These are phyloP conservation scores for Chydorus sphaericus DNA, from an alignment of 2,888 invertebrate species.

Conservation along the genomic window DNA sequence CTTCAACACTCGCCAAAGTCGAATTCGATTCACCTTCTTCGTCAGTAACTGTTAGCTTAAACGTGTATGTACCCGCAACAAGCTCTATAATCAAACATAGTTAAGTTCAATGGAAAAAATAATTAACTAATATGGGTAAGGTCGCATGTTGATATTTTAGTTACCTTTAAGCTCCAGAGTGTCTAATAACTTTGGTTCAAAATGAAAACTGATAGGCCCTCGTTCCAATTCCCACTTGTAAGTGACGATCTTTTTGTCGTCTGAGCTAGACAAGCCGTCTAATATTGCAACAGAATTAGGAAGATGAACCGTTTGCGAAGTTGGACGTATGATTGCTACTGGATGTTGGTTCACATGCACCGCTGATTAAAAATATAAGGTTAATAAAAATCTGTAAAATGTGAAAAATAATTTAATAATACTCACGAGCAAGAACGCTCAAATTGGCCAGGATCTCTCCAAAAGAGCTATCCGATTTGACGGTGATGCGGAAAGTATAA, in stretches of 20 bases:
- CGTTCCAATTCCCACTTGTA: constrained; percentile 88
- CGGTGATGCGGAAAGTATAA: constrained; percentile 73
- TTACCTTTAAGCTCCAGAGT: constrained; percentile 56
- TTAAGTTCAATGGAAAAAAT: background rate
- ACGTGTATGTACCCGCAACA: constrained; percentile 77
- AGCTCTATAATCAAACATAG: constrained; percentile 38
- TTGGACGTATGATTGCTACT: constrained; percentile 68
- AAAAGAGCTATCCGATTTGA: constrained; percentile 58
- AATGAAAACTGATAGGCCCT: constrained; percentile 71
- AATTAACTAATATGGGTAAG: background rate
- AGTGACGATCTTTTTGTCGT: constrained; percentile 65
- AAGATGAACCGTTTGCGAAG: constrained; percentile 68
- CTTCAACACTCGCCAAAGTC: constrained; percentile 74
- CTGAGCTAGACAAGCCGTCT: constrained; percentile 60
- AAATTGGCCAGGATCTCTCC: constrained; percentile 79
- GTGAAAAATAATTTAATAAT: constrained; percentile 18
- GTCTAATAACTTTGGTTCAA: constrained; percentile 57
- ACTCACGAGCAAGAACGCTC: constrained; percentile 58
- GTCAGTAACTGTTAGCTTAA: constrained; percentile 60
- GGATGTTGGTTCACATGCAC: constrained; percentile 66
- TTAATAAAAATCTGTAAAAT: constrained; percentile 4
- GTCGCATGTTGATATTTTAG: background rate
- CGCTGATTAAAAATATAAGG: constrained; percentile 31
- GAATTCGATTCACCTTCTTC: constrained; percentile 74
- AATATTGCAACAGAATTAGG: constrained; percentile 81